A percentile compares a stretch with the other conserved stretches of the same genome.
Conservation (phyloP, 2,113 vertebrate species). For the Notechis scutatus region DNA sequence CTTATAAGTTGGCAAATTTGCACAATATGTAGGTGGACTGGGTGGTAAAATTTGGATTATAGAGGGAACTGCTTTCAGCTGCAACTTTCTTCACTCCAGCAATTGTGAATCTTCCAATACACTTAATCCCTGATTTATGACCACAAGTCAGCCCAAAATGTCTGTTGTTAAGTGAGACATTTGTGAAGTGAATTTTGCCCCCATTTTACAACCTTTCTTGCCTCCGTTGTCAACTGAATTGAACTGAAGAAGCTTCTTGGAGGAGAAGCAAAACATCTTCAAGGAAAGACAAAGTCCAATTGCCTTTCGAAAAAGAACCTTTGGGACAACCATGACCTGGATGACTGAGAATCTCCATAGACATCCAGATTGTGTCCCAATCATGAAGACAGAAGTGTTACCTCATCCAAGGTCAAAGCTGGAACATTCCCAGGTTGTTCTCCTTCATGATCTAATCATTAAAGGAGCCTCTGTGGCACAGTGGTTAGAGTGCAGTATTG, state of each 20-base stretch:
- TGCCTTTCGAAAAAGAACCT: background rate
- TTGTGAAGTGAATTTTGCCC: too few species aligned
- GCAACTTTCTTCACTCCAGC: background rate
- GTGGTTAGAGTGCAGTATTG: too few species aligned
- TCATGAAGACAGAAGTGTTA: background rate
- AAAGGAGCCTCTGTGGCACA: too few species aligned
- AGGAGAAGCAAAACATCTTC: background rate
- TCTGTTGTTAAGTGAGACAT: too few species aligned
- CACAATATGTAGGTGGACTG: background rate
- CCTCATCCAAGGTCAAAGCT: background rate
- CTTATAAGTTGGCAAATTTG: slow-evolving; percentile 7
- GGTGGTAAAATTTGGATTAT: background rate
- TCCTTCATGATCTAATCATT: background rate
- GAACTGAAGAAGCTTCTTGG: background rate
- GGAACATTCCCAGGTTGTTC: background rate
- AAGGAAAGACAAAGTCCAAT: background rate
- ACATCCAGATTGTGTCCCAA: background rate
- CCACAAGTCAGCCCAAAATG: too few species aligned
- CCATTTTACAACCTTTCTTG: too few species aligned
- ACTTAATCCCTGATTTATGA: too few species aligned
- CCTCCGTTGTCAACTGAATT: background rate
- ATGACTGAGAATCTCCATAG: background rate
- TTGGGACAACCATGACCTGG: background rate
- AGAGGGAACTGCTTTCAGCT: background rate
- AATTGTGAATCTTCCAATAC: background rate